These are phyloP conservation scores for Tolmerus cingulatus DNA, from an alignment of 2,888 invertebrate genomes.

Conservation along the genomic window DNA sequence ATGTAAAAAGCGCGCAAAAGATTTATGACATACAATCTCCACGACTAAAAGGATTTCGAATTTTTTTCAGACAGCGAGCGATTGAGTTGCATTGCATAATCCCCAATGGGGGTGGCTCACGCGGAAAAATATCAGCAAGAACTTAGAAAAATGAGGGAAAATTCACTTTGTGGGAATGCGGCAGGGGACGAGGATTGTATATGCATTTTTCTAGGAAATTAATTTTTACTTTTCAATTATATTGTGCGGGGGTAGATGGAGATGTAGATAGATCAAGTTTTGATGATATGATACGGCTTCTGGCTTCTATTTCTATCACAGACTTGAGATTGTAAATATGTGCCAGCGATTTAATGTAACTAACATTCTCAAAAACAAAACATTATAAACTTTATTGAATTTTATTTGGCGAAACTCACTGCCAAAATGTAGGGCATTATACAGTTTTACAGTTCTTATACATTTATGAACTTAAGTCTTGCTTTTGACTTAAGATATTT, in stretches of 20 bases:
- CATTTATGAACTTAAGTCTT: no score
- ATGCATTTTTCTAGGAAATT: neutral
- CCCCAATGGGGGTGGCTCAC: neutral
- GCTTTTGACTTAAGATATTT: no score
- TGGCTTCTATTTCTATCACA: neutral
- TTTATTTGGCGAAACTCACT: no score
- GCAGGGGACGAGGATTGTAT: neutral
- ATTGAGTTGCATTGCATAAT: neutral
- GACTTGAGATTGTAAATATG: no score
- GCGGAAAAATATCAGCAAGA: neutral
- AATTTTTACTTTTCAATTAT: neutral
- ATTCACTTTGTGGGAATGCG: neutral
- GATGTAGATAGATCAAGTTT: neutral
- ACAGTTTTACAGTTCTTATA: no score
- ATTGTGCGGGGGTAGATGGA: neutral
- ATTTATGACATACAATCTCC: neutral
- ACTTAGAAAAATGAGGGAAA: neutral
- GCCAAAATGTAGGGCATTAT: no score
- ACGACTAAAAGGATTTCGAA: neutral
- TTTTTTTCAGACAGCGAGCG: neutral
- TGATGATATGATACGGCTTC: neutral
- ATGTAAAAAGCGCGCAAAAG: neutral
- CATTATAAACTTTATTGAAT: neutral
- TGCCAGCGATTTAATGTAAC: neutral
- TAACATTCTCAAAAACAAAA: neutral